phyloP scores from a whole-genome alignment of 2,888 invertebrate species.

The Epicampocera succincta region DNA sequence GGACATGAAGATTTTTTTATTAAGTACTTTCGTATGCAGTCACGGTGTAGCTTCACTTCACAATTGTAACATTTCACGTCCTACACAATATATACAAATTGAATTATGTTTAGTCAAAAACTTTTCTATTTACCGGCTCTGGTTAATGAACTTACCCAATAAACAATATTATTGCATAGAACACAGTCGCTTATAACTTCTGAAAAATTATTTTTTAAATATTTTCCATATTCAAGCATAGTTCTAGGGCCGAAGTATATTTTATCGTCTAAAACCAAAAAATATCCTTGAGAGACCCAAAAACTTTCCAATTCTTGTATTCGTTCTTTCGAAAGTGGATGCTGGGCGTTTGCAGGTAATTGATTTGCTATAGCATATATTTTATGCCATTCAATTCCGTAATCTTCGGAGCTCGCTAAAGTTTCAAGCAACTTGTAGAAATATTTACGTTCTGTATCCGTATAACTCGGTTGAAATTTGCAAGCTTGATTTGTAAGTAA shows the following conservation, averaged over 20 bases:
- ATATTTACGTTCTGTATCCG: constrained; percentile 73
- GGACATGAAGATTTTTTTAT: constrained; percentile 74
- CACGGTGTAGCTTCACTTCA: constrained; percentile 72
- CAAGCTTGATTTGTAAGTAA: constrained; percentile 71
- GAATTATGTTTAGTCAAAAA: constrained; percentile 1
- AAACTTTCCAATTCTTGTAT: constrained; percentile 72
- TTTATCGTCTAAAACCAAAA: constrained; percentile 70
- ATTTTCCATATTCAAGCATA: constrained; percentile 73
- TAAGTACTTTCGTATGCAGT: constrained; percentile 74
- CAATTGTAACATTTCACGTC: constrained; percentile 73
- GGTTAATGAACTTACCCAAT: constrained; percentile 71
- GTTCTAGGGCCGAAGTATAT: constrained; percentile 74
- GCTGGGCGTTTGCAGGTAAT: constrained; percentile 66
- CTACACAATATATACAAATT: constrained; percentile 61
- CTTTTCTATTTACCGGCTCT: too few relatives aligned
- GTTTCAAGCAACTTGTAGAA: constrained; percentile 72
- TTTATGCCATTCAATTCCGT: constrained; percentile 71
- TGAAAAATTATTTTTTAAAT: constrained; percentile 72
- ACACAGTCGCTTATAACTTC: constrained; percentile 73
- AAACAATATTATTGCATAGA: constrained; percentile 73
- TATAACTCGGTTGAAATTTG: constrained; percentile 71
- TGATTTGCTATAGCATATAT: constrained; percentile 71
- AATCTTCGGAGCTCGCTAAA: constrained; percentile 71
- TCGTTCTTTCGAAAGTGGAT: constrained; percentile 72
- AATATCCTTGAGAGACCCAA: constrained; percentile 74